Conservation (phyloP, 1,140 invertebrate species). For the Drosophila leontia region DNA sequence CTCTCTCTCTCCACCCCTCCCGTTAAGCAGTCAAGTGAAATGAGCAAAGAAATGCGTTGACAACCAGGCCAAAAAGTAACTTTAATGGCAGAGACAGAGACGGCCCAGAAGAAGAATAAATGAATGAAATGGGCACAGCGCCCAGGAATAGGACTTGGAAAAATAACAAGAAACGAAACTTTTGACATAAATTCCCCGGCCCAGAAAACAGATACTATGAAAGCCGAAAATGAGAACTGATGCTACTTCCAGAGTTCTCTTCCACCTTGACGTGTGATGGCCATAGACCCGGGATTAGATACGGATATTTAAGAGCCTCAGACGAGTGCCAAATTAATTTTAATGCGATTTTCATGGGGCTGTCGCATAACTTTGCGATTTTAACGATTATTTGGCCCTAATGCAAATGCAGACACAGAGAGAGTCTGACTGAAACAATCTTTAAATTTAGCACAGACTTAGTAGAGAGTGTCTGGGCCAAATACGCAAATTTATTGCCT, state of each 20-base stretch:
- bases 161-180: slow-evolving; percentile 64
- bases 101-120: slow-evolving; percentile 46
- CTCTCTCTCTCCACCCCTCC: background rate
- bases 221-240: slow-evolving; percentile 73
- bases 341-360: slow-evolving; percentile 79
- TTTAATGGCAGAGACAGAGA: slow-evolving; percentile 69
- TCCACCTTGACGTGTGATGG: slow-evolving; percentile 64
- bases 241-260: slow-evolving; percentile 46
- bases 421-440: slow-evolving; percentile 62
- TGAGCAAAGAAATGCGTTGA: slow-evolving; percentile 80
- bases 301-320: slow-evolving; percentile 52
- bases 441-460: slow-evolving; percentile 74
- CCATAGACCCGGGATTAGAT: slow-evolving; percentile 32
- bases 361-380: slow-evolving; percentile 71
- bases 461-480: slow-evolving; percentile 33
- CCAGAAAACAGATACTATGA: slow-evolving; percentile 35
- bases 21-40: slow-evolving; percentile 71
- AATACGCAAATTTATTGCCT: slow-evolving; percentile 75
- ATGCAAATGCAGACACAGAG: slow-evolving; percentile 66
- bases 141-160: slow-evolving; percentile 13
- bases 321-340: slow-evolving; percentile 81
- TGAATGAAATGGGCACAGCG: slow-evolving; percentile 48
- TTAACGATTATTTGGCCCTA: slow-evolving; percentile 79
- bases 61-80: slow-evolving; percentile 76
- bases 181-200: slow-evolving; percentile 77